Conservation (phyloP, 35 echinoderm and acorn worm species). For the Ophiothrix spiculata region DNA sequence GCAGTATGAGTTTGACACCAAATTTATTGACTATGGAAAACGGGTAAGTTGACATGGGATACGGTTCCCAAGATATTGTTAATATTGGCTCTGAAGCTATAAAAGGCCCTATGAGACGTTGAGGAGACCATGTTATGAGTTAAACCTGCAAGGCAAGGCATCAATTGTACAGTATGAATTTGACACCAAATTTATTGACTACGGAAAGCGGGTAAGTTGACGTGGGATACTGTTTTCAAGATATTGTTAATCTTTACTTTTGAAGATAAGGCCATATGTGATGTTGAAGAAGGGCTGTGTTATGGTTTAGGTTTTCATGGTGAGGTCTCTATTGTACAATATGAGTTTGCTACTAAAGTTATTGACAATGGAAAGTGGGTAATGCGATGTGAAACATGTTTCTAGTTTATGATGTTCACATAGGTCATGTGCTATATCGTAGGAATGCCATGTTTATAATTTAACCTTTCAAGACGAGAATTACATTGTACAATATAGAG, state of each 20-base stretch:
- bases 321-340: conserved; percentile 89
- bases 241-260: no score
- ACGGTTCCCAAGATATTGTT: conserved; percentile 73
- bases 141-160: conserved; percentile 77
- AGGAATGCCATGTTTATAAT: conserved; percentile 85
- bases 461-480: conserved; percentile 73
- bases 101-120: conserved; percentile 85
- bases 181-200: conserved; percentile 91
- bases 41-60: conserved; percentile 42
- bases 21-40: conserved; percentile 88
- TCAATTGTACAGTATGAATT: conserved; percentile 92
- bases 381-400: no score
- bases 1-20: conserved; percentile 93
- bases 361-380: conserved; percentile 94
- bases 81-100: conserved; percentile 90
- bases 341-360: conserved; percentile 80
- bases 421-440: conserved; percentile 85
- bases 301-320: conserved; percentile 78
- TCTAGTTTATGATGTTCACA: neutral
- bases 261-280: conserved; percentile 82
- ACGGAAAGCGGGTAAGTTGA: conserved; percentile 80
- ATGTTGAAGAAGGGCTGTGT: conserved; percentile 85
- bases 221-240: no score
- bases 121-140: conserved; percentile 92
- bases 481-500: conserved; percentile 85